These are phyloP conservation scores for Acleris cristana DNA, from an alignment of 2,888 invertebrate genomes.

Conservation along the genomic window DNA sequence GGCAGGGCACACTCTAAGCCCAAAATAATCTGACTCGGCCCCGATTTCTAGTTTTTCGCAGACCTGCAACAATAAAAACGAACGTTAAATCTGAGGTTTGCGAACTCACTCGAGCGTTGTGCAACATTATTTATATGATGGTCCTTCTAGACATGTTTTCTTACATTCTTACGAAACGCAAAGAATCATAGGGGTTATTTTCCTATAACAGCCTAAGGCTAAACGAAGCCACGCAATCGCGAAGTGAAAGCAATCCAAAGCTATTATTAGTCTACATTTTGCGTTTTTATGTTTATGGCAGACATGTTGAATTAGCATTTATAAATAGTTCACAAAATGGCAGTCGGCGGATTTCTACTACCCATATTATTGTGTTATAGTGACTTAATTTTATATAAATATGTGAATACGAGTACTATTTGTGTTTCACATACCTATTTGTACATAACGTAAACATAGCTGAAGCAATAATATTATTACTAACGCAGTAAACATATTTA, in stretches of 20 bases:
- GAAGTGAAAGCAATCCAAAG: conserved; percentile 43
- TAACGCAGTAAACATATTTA: too few relatives aligned
- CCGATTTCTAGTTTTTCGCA: conserved; percentile 92
- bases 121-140: conserved; percentile 2
- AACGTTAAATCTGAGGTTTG: conserved; percentile 1
- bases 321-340: conserved; percentile 24
- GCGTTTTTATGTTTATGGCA: conserved; percentile 28
- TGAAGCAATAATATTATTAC: too few relatives aligned
- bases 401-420: too few relatives aligned
- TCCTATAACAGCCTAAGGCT: conserved; percentile 4
- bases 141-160: conserved; percentile 1
- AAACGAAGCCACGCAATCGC: conserved; percentile 20
- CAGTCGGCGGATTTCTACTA: not conserved
- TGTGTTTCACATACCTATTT: too few relatives aligned
- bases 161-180: conserved; percentile 21
- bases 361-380: not conserved
- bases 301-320: conserved; percentile 28
- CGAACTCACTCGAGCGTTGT: not conserved
- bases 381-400: too few relatives aligned
- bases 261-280: conserved; percentile 43
- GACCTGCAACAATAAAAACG: conserved; percentile 84
- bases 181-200: not conserved
- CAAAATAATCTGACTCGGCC: conserved; percentile 95
- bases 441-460: too few relatives aligned
- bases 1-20: conserved; percentile 85